Conservation (phyloP, 2,888 invertebrate species). For the Strigamia maritima region DNA sequence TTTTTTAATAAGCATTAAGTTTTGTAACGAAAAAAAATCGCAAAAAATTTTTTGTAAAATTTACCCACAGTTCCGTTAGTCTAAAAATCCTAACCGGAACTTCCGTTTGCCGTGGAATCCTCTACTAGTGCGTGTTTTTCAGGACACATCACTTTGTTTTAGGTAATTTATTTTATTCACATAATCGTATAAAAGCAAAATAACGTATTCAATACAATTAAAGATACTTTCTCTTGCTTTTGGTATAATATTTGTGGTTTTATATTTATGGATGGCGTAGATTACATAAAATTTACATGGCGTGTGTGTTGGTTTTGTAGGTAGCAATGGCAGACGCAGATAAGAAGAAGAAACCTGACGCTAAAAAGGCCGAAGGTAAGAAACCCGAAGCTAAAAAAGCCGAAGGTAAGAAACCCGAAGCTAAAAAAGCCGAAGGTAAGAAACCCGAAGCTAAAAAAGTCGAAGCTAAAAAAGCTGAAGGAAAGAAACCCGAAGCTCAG, state of each 20-base stretch:
- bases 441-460: slow-evolving; percentile 29
- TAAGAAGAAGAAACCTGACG: slow-evolving; percentile 40
- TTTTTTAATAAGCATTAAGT: no score
- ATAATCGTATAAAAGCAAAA: no score
- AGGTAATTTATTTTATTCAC: no score
- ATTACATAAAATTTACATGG: not conserved
- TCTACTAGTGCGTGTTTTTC: no score
- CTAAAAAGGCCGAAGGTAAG: slow-evolving; percentile 40
- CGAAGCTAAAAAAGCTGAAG: slow-evolving; percentile 37
- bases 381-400: no score
- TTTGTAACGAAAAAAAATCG: no score
- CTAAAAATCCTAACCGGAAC: no score
- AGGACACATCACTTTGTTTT: no score
- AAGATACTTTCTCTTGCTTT: not conserved
- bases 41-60: no score
- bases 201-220: no score
- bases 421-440: slow-evolving; percentile 28
- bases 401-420: slow-evolving; percentile 7
- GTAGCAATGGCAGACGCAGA: not conserved
- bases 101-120: no score
- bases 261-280: not conserved
- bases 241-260: not conserved
- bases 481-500: slow-evolving; percentile 38
- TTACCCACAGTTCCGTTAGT: no score
- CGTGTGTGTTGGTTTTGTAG: not conserved